Conservation (phyloP, 1,140 invertebrate species). For the Apis dorsata region DNA sequence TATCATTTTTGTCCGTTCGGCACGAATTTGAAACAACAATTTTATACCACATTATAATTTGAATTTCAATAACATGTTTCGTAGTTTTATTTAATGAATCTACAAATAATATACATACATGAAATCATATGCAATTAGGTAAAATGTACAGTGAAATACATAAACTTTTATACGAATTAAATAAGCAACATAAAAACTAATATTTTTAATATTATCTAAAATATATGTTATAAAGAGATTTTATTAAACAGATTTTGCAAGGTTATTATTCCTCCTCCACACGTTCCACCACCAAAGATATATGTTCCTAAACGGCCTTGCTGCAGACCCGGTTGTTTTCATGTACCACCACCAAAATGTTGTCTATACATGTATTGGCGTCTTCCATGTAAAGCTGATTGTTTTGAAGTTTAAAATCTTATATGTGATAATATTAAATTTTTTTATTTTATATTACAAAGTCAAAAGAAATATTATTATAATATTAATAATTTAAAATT, state of each 20-base stretch:
- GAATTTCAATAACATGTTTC: not conserved
- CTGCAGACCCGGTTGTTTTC: conserved; percentile 53
- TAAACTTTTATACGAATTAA: not conserved
- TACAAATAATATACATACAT: not conserved
- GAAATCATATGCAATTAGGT: not conserved
- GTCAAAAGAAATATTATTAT: not conserved
- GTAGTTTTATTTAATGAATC: not conserved
- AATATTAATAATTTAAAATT: not conserved
- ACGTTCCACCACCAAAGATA: conserved; percentile 18
- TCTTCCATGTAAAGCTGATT: conserved; percentile 64
- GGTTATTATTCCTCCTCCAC: conserved; percentile 46
- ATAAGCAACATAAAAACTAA: not conserved
- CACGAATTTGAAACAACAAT: conserved; percentile 41
- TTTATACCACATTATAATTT: not conserved
- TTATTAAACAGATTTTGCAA: conserved; percentile 51
- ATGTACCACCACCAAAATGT: conserved; percentile 45
- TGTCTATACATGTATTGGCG: conserved; percentile 58
- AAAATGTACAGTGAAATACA: not conserved
- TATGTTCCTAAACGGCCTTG: conserved; percentile 54
- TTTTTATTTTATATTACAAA: not conserved
- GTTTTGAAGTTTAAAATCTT: conserved; percentile 57
- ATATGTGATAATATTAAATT: not conserved
- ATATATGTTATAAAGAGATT: not conserved
- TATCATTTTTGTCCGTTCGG: conserved; percentile 48
- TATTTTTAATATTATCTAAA: not conserved